These are phyloP conservation scores for Diachasmimorpha longicaudata DNA, from an alignment of 1,140 invertebrate genomes.

Conservation along the genomic window DNA sequence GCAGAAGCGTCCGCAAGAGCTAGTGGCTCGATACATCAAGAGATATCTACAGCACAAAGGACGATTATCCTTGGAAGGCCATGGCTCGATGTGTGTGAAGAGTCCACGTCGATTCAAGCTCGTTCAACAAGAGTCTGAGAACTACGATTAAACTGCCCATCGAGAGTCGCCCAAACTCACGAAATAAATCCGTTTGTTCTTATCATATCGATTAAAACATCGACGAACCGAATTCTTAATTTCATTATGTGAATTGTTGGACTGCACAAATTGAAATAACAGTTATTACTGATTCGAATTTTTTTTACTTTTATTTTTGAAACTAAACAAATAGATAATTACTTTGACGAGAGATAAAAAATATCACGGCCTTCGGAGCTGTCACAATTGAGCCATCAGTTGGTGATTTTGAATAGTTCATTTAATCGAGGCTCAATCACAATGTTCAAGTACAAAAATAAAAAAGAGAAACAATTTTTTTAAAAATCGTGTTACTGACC, in stretches of 20 bases:
- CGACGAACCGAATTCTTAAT: not conserved
- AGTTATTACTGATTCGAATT: not conserved
- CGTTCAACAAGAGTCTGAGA: conserved; percentile 89
- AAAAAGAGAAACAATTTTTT: not conserved
- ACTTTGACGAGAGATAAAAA: not conserved
- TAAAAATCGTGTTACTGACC: not conserved
- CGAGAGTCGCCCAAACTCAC: not conserved
- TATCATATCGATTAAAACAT: not conserved
- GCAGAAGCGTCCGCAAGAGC: conserved; percentile 88
- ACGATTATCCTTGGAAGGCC: conserved; percentile 71
- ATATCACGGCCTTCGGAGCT: not conserved
- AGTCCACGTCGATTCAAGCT: conserved; percentile 84
- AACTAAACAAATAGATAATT: not conserved
- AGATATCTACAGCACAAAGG: conserved; percentile 79
- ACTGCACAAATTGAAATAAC: not conserved
- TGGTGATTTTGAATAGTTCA: not conserved
- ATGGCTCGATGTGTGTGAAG: conserved; percentile 80
- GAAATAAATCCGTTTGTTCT: not conserved
- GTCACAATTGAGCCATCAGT: not conserved
- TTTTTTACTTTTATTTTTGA: too few relatives aligned
- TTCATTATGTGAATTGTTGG: not conserved
- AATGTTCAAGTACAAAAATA: not conserved
- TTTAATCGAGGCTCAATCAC: not conserved
- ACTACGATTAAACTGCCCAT: conserved; percentile 74
- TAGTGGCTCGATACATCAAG: conserved; percentile 89